Evolutionary conservation across 1,140 invertebrate species (phyloP).

Genomic region (Drosophila sturtevanti): DNA sequence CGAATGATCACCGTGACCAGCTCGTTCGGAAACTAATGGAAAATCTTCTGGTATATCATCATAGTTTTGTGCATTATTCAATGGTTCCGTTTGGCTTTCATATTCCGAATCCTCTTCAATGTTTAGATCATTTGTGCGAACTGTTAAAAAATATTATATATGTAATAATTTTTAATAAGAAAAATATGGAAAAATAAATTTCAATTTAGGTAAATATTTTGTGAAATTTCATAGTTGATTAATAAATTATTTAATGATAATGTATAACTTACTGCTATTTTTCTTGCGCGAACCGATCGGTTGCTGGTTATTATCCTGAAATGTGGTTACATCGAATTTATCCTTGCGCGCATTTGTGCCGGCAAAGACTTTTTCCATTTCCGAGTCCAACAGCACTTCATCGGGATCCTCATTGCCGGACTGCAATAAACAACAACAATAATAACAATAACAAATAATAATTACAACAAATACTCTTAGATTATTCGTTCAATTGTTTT

Average conservation of each 20-base stretch:
- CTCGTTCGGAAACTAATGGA: conserved; percentile 78
- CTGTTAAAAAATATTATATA: conserved; percentile 5
- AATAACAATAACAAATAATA: neutral
- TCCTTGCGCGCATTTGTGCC: conserved; percentile 80
- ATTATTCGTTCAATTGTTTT: conserved; percentile 52
- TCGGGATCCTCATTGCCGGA: conserved; percentile 86
- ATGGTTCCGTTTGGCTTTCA: conserved; percentile 72
- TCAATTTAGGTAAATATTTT: too few species aligned
- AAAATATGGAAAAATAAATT: conserved; percentile 18
- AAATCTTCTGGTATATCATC: conserved; percentile 83
- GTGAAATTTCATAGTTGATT: too few species aligned
- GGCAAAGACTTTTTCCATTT: conserved; percentile 91
- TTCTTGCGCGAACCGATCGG: conserved; percentile 83
- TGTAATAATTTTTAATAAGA: too few species aligned
- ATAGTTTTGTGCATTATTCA: conserved; percentile 82
- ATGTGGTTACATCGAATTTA: conserved; percentile 86
- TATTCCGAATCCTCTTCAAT: conserved; percentile 80
- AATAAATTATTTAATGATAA: neutral
- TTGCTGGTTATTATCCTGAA: conserved; percentile 84
- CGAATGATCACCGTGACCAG: conserved; percentile 81
- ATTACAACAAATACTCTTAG: neutral
- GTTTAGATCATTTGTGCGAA: conserved; percentile 73
- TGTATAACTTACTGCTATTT: conserved; percentile 74
- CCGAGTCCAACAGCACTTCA: conserved; percentile 88
- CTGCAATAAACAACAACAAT: conserved; percentile 56